Conservation (phyloP, 1,140 invertebrate species). For the Dreissena rostriformis region DNA sequence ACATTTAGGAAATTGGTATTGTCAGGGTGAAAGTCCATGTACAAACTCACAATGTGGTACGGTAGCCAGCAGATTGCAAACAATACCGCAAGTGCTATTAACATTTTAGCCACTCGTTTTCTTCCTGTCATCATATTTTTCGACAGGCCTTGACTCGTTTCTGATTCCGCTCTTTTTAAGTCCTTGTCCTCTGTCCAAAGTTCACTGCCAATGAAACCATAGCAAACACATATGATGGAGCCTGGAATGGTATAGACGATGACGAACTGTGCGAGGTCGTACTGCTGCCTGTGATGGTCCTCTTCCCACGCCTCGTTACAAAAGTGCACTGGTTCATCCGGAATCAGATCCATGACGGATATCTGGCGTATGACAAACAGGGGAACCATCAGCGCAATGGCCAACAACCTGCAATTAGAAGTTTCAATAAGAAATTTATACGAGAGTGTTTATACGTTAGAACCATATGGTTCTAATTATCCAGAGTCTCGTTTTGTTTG, state of each 20-base stretch:
- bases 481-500: no score
- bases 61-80: constrained; percentile 90
- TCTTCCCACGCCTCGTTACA: constrained; percentile 78
- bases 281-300: constrained; percentile 69
- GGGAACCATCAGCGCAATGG: constrained; percentile 86
- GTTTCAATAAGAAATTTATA: no score
- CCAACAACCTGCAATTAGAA: constrained; percentile 76
- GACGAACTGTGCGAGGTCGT: constrained; percentile 70
- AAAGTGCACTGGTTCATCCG: constrained; percentile 62
- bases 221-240: constrained; percentile 84
- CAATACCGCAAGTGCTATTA: constrained; percentile 86
- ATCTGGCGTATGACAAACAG: constrained; percentile 83
- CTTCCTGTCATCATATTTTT: constrained; percentile 68
- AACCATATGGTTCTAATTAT: no score
- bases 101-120: constrained; percentile 78
- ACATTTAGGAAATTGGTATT: constrained; percentile 51
- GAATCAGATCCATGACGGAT: constrained; percentile 50
- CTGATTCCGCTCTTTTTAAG: constrained; percentile 64
- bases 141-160: constrained; percentile 68
- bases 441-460: no score
- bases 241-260: constrained; percentile 79
- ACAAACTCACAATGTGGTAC: constrained; percentile 86
- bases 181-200: constrained; percentile 84
- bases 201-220: constrained; percentile 87
- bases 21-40: constrained; percentile 61